Percentiles rank a stretch among this genome's conserved stretches.
Conservation (phyloP, 2,888 invertebrate species). For the Drosophila robusta region DNA sequence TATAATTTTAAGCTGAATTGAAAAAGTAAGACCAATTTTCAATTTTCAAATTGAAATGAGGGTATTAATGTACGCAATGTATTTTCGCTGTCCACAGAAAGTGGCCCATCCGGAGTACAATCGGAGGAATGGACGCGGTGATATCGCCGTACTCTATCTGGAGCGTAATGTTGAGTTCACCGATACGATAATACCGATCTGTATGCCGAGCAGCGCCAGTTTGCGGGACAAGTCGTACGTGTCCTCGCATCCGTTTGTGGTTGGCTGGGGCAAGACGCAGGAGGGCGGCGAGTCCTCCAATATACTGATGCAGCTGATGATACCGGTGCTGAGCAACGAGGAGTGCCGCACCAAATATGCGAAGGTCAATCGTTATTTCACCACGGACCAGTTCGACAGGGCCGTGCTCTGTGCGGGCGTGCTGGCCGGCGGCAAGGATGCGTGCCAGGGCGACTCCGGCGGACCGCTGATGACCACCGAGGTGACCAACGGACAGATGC, state of each 20-base stretch:
- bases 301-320: constrained; percentile 88
- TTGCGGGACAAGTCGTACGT: constrained; percentile 87
- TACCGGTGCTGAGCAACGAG: constrained; percentile 89
- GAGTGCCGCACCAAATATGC: constrained; percentile 86
- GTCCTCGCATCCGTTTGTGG: constrained; percentile 88
- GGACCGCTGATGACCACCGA: constrained; percentile 84
- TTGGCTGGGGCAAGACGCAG: constrained; percentile 87
- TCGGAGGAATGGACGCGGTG: constrained; percentile 87
- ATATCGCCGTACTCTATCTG: constrained; percentile 91
- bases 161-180: constrained; percentile 87
- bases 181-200: constrained; percentile 89
- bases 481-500: constrained; percentile 38
- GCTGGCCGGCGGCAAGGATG: constrained; percentile 82
- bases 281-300: constrained; percentile 88
- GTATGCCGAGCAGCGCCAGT: constrained; percentile 88
- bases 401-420: constrained; percentile 83
- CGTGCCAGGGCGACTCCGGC: constrained; percentile 85
- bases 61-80: no score
- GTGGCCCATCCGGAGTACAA: constrained; percentile 77
- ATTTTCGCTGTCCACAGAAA: constrained; percentile 45
- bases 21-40: no score
- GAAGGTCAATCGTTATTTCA: constrained; percentile 67
- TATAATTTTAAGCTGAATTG: no score
- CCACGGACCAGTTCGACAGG: constrained; percentile 81
- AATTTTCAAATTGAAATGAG: no score